Base-by-base conservation (phyloP, 2,113 vertebrate genomes). In the Rostratula benghalensis region DNA sequence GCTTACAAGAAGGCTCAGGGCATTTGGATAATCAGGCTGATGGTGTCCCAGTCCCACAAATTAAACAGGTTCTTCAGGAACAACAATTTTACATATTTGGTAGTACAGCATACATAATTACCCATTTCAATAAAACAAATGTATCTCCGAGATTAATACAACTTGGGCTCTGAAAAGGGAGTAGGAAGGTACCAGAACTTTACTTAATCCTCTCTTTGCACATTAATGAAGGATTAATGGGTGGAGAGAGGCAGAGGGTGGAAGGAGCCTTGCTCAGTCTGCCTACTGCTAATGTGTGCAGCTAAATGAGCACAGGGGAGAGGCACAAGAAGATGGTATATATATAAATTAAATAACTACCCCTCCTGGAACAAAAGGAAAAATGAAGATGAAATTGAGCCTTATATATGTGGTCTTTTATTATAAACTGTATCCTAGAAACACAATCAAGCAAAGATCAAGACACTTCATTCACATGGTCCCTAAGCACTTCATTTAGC, bases 351-450 rank as follows among this genome's bases (percentile, higher is more conserved):
- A 69, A 87, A 77, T 85, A 57, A 85, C 39, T 76, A 30, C 31
- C 41, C 57, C 57, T 91, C 41, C 45, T 31, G 53, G 61, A 94
- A 57, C 48, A 92, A 92, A 93, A 79, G 61, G 31, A 95, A 69
- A 27, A 0, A 0, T 13, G 14, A 81, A 46, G 60, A 81, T 60
- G 48, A 83, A 84, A 68, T 41, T 25, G 31, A 50, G 59, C 41
- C n/a, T 75, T 54, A 59, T 8, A 87, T 17, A 15, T 18, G 33
- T 5, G 4, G 45, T 46, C 45, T 87, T 92, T 87, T 46, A 82
- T 81, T 85, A 65, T 73, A 65, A 82, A 33, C 45, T 73, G 39
- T 84, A 79, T 83, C 77, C 61, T 89, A 91, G 92, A 93, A 93
- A 94, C 61, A 95, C 37, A 76, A 48, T 75, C 61, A 87, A 82